Evolutionary conservation across 2,888 invertebrate species (phyloP).

Genomic region (Stictocephala bisonia): DNA sequence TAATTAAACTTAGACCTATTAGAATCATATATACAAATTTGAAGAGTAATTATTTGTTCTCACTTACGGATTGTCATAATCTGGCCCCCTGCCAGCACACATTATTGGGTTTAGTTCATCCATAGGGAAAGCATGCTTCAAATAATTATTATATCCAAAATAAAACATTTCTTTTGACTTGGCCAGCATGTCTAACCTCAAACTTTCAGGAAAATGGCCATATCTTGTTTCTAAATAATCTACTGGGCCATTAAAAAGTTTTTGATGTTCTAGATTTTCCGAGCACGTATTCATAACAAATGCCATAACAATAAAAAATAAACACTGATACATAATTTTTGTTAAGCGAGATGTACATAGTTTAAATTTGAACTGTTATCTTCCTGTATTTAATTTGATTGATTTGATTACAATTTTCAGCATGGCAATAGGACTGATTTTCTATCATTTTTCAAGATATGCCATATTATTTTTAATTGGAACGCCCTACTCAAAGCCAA

Average conservation of each 20-base stretch:
- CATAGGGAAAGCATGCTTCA: constrained; percentile 72
- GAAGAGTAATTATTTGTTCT: too few relatives aligned
- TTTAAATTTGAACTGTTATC: too few relatives aligned
- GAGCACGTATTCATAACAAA: neutral
- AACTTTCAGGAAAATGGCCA: constrained; percentile 63
- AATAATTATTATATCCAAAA: constrained; percentile 72
- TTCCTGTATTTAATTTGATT: too few relatives aligned
- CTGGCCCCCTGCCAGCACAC: constrained; percentile 72
- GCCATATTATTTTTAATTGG: too few relatives aligned
- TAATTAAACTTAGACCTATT: too few relatives aligned
- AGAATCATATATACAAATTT: too few relatives aligned
- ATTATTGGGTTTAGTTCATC: constrained; percentile 74
- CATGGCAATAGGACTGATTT: too few relatives aligned
- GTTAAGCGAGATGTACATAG: neutral
- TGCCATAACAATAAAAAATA: neutral
- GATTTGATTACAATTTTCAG: too few relatives aligned
- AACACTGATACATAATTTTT: constrained; percentile 12
- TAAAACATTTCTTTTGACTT: constrained; percentile 69
- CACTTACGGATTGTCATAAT: constrained; percentile 70
- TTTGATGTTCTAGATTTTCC: constrained; percentile 5
- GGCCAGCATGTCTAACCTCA: constrained; percentile 63
- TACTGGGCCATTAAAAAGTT: constrained; percentile 24
- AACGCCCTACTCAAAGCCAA: too few relatives aligned
- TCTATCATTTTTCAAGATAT: too few relatives aligned
- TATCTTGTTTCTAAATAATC: constrained; percentile 63